Base-by-base conservation (phyloP, 2,113 vertebrate genomes). In the Syngnathus scovelli region DNA sequence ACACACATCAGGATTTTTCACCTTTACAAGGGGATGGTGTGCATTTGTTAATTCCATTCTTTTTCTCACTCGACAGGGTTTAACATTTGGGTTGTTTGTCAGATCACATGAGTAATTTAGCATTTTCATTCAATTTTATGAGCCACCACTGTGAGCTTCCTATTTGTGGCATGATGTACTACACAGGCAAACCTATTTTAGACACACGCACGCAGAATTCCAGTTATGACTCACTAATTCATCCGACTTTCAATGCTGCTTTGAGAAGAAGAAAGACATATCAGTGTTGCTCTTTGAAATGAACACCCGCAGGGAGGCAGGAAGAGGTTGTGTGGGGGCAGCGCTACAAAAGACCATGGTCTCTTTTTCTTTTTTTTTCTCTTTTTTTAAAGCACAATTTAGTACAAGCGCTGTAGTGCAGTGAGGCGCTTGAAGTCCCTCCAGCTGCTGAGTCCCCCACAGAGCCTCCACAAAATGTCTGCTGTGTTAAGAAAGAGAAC, bases 271-370 rank as follows among this genome's bases (percentile, higher is more conserved):
- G 68, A 75, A 75, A 73, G 27, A 41, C 48, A 37, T 19, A 74
- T 80, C 66, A 70, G 48, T 6, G 63, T 78, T 70, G 51, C 61
- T 66, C 49, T 79, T 67, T 77, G 78, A 86, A 72, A 64, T 55
- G 73, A 67, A 68, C 63, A 74, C 43, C 19, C 21, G 1, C 21
- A 67, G 58, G 49, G 44, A 68, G 73, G 60, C 27, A 59, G 23
- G 63, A 64, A 49, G 46, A 74, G 55, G 41, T 3, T 38, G 56
- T 38, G 60, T 43, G 64, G 66, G 65, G 56, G 58, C 61, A 64
- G 51, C 41, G 38, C 59, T 19, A 56, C 49, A 61, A 54, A 61
- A 62, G 41, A 33, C 61, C 18, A 62, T 61, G 7, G 11, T 21
- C 58, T 5, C 39, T 60, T 69, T 75, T 65, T 63, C 49, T 44